These are phyloP conservation scores for Carposina sasakii DNA, from an alignment of 1,140 invertebrate species.

Conservation along the genomic window DNA sequence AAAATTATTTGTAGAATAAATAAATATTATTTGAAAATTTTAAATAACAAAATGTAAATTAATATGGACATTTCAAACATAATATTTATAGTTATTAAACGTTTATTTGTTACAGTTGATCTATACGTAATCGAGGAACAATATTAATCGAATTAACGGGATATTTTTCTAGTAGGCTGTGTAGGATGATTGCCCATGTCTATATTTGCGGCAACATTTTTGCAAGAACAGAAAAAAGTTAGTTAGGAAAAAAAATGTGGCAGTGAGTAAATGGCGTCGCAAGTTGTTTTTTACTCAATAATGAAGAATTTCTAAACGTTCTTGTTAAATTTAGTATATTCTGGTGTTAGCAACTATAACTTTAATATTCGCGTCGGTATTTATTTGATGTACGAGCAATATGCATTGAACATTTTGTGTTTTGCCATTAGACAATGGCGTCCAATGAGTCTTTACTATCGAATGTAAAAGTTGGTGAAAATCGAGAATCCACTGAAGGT, in stretches of 20 bases:
- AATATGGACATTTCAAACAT: no score
- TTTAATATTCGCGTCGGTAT: slow-evolving; percentile 35
- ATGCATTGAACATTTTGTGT: slow-evolving; percentile 46
- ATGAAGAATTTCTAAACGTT: slow-evolving; percentile 57
- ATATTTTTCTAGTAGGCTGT: no score
- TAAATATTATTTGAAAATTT: no score
- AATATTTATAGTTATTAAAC: no score
- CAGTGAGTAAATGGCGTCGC: slow-evolving; percentile 68
- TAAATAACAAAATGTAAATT: no score
- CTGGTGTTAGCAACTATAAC: slow-evolving; percentile 34
- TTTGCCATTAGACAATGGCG: slow-evolving; percentile 63
- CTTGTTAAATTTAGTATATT: slow-evolving; percentile 38
- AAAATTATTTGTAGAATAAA: no score
- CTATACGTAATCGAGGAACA: no score
- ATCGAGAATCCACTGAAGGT: slow-evolving; percentile 45
- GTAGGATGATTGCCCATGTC: no score
- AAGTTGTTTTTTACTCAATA: slow-evolving; percentile 68
- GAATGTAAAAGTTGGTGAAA: slow-evolving; percentile 63
- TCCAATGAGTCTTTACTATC: slow-evolving; percentile 54
- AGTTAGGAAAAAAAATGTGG: slow-evolving; percentile 53
- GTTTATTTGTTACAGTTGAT: no score
- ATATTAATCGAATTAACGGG: no score
- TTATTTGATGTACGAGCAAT: slow-evolving; percentile 54
- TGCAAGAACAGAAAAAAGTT: no score
- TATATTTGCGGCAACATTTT: no score